Evolutionary conservation across 2,888 invertebrate species (phyloP).

Genomic region (Dryobota labecula): DNA sequence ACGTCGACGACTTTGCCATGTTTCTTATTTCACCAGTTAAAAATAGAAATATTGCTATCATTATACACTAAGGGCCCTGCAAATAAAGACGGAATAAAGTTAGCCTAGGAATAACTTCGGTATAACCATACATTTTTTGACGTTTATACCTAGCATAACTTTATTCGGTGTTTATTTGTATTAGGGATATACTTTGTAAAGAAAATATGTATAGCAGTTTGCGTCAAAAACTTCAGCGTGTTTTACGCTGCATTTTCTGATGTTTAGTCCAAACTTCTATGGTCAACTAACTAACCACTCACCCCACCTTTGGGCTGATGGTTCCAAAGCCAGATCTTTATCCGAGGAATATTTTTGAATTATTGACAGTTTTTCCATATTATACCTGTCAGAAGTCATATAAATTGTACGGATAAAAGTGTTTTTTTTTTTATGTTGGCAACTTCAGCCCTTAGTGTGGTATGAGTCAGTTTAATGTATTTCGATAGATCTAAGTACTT

Average conservation of each 20-base stretch:
- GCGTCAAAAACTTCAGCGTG: background rate
- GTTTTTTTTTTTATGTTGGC: background rate
- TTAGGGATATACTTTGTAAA: too few relatives aligned
- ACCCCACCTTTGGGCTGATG: background rate
- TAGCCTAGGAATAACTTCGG: too few relatives aligned
- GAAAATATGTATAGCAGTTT: background rate
- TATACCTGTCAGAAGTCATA: too few relatives aligned
- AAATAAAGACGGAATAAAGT: too few relatives aligned
- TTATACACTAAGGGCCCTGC: too few relatives aligned
- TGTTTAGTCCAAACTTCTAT: background rate
- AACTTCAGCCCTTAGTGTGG: background rate
- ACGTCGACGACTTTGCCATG: background rate
- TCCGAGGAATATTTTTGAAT: background rate
- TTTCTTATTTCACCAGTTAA: constrained; percentile 4
- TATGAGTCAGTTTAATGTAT: background rate
- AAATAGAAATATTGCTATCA: constrained; percentile 4
- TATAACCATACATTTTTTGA: too few relatives aligned
- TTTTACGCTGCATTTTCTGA: background rate
- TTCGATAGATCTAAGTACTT: background rate
- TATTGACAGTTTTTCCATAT: background rate
- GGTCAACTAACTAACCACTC: background rate
- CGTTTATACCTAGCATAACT: too few relatives aligned
- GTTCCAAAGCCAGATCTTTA: background rate
- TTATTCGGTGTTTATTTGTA: too few relatives aligned
- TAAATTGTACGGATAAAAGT: background rate